Evolutionary conservation across 1,140 invertebrate species (phyloP).

Genomic region (Trichonephila clavata): DNA sequence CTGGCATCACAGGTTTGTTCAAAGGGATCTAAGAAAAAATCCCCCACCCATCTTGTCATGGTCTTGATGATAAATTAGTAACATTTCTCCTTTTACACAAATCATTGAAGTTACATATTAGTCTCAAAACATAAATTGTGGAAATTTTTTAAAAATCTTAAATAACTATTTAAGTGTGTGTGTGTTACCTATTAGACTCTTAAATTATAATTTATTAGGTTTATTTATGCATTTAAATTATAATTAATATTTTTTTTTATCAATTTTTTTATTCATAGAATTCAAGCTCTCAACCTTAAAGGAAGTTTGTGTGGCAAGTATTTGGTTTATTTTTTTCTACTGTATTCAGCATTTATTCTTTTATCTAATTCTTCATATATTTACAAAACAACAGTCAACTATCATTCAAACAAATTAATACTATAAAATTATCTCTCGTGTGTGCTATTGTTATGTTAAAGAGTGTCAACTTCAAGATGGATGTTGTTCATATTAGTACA

Average conservation of each 20-base stretch:
- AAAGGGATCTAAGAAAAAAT: background rate
- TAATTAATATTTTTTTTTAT: background rate
- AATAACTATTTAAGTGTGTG: too few relatives aligned
- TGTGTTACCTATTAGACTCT: too few relatives aligned
- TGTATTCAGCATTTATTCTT: slow-evolving; percentile 75
- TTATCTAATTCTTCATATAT: slow-evolving; percentile 46
- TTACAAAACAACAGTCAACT: slow-evolving; percentile 68
- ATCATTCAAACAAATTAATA: slow-evolving; percentile 54
- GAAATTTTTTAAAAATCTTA: background rate
- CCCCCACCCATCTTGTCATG: background rate
- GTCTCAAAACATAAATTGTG: background rate
- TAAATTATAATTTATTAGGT: background rate
- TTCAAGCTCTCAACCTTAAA: slow-evolving; percentile 67
- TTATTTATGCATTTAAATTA: background rate
- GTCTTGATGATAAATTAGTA: background rate
- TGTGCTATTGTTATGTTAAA: too few relatives aligned
- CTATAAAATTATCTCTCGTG: too few relatives aligned
- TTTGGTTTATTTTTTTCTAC: slow-evolving; percentile 64
- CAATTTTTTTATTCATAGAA: slow-evolving; percentile 65
- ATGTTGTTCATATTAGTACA: too few relatives aligned
- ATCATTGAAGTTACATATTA: background rate
- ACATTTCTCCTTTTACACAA: background rate
- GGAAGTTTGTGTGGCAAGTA: slow-evolving; percentile 73
- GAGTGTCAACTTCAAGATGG: too few relatives aligned
- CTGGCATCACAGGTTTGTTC: slow-evolving; percentile 91